A percentile compares a stretch with the other conserved stretches of the same genome.
Evolutionary conservation across 2,797 vertebrate species (phyloP).

Genomic region (Momotus momota): DNA sequence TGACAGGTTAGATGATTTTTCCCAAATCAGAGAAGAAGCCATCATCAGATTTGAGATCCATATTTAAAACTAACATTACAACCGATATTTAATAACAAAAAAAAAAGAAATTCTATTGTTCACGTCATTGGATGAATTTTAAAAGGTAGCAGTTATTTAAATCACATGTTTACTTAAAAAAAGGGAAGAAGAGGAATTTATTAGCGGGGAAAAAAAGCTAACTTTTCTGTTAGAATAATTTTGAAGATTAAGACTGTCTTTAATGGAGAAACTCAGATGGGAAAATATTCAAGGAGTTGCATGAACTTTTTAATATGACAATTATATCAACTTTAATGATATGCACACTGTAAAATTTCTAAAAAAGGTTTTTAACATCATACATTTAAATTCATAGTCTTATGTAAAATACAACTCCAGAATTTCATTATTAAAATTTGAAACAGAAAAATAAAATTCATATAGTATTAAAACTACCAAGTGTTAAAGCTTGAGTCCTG

Average conservation of each 20-base stretch:
- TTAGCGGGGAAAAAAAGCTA: neutral
- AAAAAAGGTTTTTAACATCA: neutral
- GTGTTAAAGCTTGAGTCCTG: constrained; percentile 8
- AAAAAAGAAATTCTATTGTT: neutral
- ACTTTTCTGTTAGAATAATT: neutral
- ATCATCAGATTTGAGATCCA: neutral
- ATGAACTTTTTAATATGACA: neutral
- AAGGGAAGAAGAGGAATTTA: neutral
- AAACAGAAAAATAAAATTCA: neutral
- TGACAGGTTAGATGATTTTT: neutral
- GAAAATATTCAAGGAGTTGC: neutral
- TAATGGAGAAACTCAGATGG: neutral
- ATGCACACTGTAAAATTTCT: neutral
- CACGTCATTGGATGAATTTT: neutral
- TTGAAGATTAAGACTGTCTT: neutral
- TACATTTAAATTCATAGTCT: neutral
- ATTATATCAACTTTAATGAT: neutral
- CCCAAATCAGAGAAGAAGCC: neutral
- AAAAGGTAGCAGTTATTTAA: neutral
- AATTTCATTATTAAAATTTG: neutral
- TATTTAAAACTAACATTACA: neutral
- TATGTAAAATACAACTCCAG: neutral
- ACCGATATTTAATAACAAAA: neutral
- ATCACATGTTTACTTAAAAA: neutral
- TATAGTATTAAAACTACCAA: neutral